Evolutionary conservation across 2,113 vertebrate genomes (phyloP).

Genomic region (Lepisosteus osseus): DNA sequence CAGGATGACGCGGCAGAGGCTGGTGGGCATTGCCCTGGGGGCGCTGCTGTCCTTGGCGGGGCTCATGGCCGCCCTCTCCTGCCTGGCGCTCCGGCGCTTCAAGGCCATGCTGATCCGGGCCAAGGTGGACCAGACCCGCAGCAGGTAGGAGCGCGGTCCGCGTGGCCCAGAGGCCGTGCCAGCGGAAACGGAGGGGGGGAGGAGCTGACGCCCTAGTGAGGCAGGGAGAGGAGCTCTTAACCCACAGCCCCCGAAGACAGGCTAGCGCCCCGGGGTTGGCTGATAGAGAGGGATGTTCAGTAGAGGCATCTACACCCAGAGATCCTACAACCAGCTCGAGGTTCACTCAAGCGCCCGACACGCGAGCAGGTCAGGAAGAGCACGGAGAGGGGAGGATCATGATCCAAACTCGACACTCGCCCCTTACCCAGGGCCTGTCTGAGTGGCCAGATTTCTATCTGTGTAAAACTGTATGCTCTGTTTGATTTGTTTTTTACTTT

Average conservation of each 20-base stretch:
- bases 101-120: conserved; percentile 73
- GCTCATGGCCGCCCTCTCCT: conserved; percentile 55
- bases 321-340: too few relatives aligned
- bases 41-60: conserved; percentile 59
- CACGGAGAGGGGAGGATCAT: too few relatives aligned
- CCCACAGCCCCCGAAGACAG: neutral
- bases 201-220: conserved; percentile 5
- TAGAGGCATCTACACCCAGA: too few relatives aligned
- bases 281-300: too few relatives aligned
- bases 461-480: too few relatives aligned
- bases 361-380: too few relatives aligned
- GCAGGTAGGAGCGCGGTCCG: conserved; percentile 65
- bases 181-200: conserved; percentile 13
- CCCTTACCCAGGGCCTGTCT: too few relatives aligned
- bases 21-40: conserved; percentile 65
- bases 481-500: too few relatives aligned
- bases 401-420: too few relatives aligned
- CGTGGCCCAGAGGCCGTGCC: neutral
- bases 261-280: neutral
- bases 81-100: conserved; percentile 68
- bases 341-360: too few relatives aligned
- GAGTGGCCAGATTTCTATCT: too few relatives aligned
- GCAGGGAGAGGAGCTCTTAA: neutral
- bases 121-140: conserved; percentile 79
- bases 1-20: conserved; percentile 68